Evolutionary conservation across 2,113 vertebrate genomes (phyloP).

Genomic region (Hiodon tergisus): DNA sequence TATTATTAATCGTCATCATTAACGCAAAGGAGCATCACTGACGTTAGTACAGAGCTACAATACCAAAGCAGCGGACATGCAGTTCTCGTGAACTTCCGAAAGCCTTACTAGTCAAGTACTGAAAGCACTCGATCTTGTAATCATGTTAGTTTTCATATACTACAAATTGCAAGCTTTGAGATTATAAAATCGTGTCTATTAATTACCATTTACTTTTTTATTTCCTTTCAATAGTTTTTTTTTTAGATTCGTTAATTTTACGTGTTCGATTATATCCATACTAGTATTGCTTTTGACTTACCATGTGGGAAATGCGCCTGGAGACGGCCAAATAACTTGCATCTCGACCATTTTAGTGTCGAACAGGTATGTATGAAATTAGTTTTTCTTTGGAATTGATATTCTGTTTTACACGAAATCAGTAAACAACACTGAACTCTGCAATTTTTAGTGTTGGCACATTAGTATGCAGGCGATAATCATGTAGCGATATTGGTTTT

Average conservation of each 20-base stretch:
- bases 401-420: not conserved
- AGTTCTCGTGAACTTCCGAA: not conserved
- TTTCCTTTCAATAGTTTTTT: not conserved
- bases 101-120: constrained; percentile 8
- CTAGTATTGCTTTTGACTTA: constrained; percentile 18
- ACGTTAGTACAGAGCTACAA: not conserved
- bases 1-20: not conserved
- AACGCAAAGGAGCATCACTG: not conserved
- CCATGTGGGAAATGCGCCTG: constrained; percentile 19
- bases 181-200: not conserved
- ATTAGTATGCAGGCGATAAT: no score
- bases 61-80: not conserved
- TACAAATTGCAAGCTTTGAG: not conserved
- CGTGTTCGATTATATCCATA: not conserved
- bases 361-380: no score
- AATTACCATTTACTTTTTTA: not conserved
- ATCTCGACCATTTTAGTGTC: not conserved
- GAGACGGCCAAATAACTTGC: not conserved
- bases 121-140: not conserved
- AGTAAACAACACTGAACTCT: not conserved
- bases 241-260: not conserved
- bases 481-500: no score
- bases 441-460: no score
- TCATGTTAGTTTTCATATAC: not conserved
- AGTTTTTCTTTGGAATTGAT: not conserved